These are phyloP conservation scores for Lophochroa leadbeateri DNA, from an alignment of 2,113 vertebrate species.

Conservation along the genomic window DNA sequence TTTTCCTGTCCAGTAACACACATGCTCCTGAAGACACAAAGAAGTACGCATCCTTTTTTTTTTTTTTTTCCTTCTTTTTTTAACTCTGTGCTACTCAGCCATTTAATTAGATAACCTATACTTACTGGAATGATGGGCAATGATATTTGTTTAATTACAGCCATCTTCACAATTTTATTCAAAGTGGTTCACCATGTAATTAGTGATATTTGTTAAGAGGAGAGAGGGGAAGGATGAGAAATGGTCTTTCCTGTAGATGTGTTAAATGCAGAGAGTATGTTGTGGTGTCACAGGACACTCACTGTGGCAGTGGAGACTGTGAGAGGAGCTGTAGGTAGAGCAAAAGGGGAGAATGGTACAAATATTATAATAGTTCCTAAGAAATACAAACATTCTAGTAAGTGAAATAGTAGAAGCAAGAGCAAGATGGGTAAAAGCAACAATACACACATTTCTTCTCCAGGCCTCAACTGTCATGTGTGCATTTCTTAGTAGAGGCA, in stretches of 20 bases:
- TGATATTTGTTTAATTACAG: conserved; percentile 55
- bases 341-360: background rate
- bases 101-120: conserved; percentile 32
- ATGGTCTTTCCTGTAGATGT: background rate
- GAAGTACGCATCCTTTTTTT: fast-evolving
- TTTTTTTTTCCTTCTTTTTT: background rate
- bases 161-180: conserved; percentile 10
- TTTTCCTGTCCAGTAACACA: background rate
- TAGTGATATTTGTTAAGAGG: background rate
- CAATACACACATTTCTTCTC: background rate
- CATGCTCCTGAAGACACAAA: background rate
- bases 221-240: background rate
- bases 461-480: background rate
- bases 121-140: conserved; percentile 10
- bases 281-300: background rate
- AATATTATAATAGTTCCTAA: background rate
- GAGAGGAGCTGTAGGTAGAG: background rate
- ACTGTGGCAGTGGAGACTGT: background rate
- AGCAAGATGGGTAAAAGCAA: background rate
- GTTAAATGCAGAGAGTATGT: background rate
- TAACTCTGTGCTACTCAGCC: background rate
- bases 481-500: background rate
- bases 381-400: background rate
- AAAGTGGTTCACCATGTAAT: conserved; percentile 21
- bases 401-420: background rate